phyloP scores from a whole-genome alignment of 2,797 vertebrate genomes.

The Taenioides sp. region DNA sequence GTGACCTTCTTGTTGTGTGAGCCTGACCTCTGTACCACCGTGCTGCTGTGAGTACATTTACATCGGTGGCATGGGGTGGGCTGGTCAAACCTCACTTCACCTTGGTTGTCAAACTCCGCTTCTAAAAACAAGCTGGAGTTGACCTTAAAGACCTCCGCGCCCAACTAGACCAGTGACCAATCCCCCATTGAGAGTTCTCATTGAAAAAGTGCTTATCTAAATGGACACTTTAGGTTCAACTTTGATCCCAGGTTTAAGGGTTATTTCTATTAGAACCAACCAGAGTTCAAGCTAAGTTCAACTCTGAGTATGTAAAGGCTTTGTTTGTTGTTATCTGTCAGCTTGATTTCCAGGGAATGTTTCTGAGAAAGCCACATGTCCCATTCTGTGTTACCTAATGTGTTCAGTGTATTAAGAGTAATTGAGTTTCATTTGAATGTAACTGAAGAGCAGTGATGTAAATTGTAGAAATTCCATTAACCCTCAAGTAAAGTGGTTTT shows the following conservation, averaged over 20 bases:
- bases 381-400: background rate
- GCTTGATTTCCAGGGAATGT: background rate
- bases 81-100: constrained; percentile 3
- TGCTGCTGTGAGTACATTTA: background rate
- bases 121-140: constrained; percentile 27
- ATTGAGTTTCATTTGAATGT: background rate
- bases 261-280: constrained; percentile 14
- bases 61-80: background rate
- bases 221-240: constrained; percentile 3
- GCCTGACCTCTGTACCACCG: background rate
- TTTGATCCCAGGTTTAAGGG: constrained; percentile 12
- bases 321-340: constrained; percentile 8
- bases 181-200: background rate
- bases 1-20: background rate
- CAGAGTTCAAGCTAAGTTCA: constrained; percentile 9
- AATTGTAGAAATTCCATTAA: background rate
- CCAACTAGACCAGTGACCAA: background rate
- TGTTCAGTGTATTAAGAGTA: background rate
- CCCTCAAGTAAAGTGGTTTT: background rate
- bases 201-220: constrained; percentile 17
- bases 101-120: background rate
- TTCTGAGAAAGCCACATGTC: background rate
- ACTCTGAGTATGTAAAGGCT: background rate
- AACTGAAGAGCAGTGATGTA: background rate
- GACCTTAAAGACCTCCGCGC: constrained; percentile 35